These are phyloP conservation scores for Ectobius pallidus DNA, from an alignment of 2,888 invertebrate genomes.

Conservation along the genomic window DNA sequence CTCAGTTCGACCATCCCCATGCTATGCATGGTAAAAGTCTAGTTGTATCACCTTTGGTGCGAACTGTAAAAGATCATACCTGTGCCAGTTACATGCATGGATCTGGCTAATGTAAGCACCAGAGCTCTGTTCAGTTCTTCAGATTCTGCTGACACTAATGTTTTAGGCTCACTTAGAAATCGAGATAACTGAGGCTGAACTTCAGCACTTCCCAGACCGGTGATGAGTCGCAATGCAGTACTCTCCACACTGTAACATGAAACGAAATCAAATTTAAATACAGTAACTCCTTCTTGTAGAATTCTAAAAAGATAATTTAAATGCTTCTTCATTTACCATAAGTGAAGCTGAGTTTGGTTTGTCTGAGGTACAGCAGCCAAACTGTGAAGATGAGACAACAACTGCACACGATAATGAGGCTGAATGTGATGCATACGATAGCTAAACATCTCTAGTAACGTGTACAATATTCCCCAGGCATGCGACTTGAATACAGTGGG, in stretches of 20 bases:
- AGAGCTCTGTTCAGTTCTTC: constrained; percentile 93
- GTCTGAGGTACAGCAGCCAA: constrained; percentile 91
- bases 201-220: constrained; percentile 90
- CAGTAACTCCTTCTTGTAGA: not conserved
- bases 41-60: too few species aligned
- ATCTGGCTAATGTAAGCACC: constrained; percentile 90
- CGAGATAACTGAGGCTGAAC: constrained; percentile 92
- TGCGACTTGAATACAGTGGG: constrained; percentile 92
- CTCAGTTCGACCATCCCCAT: too few species aligned
- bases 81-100: constrained; percentile 89
- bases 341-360: constrained; percentile 92
- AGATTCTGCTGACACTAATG: constrained; percentile 89
- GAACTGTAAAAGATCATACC: too few species aligned
- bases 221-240: constrained; percentile 83
- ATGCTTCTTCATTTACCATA: constrained; percentile 69
- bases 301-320: constrained; percentile 47
- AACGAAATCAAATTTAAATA: too few species aligned
- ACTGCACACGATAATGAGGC: constrained; percentile 91
- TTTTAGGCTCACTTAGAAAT: constrained; percentile 90
- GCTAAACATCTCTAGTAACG: constrained; percentile 94
- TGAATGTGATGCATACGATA: constrained; percentile 96
- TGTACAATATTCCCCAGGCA: constrained; percentile 95
- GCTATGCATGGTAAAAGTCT: too few species aligned
- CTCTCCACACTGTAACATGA: constrained; percentile 74
- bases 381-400: constrained; percentile 89